Evolutionary conservation across 1,140 invertebrate species (phyloP).

Genomic region (Drosophila rhopaloa): DNA sequence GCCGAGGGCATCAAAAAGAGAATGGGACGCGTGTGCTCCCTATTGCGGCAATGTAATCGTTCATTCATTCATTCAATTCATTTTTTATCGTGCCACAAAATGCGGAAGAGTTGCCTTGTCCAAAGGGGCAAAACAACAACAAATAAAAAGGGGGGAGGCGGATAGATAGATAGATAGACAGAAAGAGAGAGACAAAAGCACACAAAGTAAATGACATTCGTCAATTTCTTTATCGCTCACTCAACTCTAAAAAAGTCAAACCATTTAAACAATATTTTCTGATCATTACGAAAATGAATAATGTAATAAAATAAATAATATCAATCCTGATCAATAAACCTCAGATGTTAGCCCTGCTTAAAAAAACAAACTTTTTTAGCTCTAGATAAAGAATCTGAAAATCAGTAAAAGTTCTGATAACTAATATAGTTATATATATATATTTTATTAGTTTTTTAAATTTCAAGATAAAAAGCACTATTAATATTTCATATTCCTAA

Average conservation of each 20-base stretch:
- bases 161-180: neutral
- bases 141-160: neutral
- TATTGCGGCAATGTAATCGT: slow-evolving; percentile 52
- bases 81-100: slow-evolving; percentile 40
- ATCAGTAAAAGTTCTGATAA: neutral
- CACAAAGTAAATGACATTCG: slow-evolving; percentile 25
- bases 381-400: no score
- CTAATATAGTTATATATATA: neutral
- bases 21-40: slow-evolving; percentile 17
- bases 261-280: neutral
- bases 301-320: neutral
- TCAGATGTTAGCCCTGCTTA: no score
- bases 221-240: slow-evolving; percentile 53
- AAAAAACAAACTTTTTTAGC: no score
- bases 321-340: no score
- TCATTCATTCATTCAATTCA: slow-evolving; percentile 62
- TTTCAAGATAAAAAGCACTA: neutral
- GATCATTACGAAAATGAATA: slow-evolving; percentile 21
- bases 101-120: slow-evolving; percentile 40
- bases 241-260: slow-evolving; percentile 23
- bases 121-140: slow-evolving; percentile 3
- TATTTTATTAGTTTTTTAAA: neutral
- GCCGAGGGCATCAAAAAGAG: neutral
- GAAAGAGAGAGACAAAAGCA: slow-evolving; percentile 6
- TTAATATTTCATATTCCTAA: neutral